Evolutionary conservation across 2,113 vertebrate species (phyloP), one percentile per base, ranked within the genome.

Genomic region (Indicator indicator): DNA sequence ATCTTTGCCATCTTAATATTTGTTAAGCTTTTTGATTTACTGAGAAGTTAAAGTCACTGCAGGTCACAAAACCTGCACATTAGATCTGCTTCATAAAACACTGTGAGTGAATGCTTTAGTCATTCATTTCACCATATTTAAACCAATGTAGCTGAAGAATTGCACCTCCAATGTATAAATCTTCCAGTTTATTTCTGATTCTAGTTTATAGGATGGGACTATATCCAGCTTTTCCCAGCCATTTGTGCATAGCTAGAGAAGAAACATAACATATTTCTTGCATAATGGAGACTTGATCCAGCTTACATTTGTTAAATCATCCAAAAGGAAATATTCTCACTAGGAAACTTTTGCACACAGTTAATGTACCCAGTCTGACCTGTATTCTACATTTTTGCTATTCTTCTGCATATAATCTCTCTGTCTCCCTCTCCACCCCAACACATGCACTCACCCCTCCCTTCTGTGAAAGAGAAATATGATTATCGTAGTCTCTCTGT

Each of bases 21-120:
- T 98, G 98, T 97, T 98, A 98, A 98, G 97, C 96, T 95, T 97
- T 97, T 97, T 97, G 97, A 98, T 98, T 98, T 98, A 98, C 96
- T 89, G 97, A 96, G 96, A 96, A 97, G 95, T 97, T 97, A 90
- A 97, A 97, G 97, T 97, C 97, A 96, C 80, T 83, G 96, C 95
- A 96, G 97, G 97, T 97, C 96, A 97, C 94, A 97, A 96, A 98
- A 97, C 97, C 94, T 96, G 95, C 95, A 95, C 96, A 93, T 98
- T 98, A 97, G 98, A 96, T 98, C 93, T 97, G 97, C 97, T 96
- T 97, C 97, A 97, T 97, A 97, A 97, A 98, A 96, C 97, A 97
- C 94, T 82, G 92, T 69, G 95, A 97, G 91, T 50, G 97, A 97
- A 93, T 15, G 70, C 86, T 96, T 97, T 96, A 97, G 96, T 96